These are phyloP conservation scores for Apamea epomidion DNA, from an alignment of 2,888 invertebrate genomes.

Conservation along the genomic window DNA sequence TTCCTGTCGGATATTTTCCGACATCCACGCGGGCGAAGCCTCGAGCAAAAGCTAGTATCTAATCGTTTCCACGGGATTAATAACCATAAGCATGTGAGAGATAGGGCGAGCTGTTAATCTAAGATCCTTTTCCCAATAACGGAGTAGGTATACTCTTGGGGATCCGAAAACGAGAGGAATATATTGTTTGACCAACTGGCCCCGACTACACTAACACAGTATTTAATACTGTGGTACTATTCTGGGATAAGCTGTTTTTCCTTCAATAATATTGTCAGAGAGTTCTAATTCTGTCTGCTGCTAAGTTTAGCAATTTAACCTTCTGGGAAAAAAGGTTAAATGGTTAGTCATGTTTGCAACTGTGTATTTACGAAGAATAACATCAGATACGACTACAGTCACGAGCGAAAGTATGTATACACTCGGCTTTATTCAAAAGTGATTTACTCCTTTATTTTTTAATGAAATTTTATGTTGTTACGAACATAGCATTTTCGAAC, in stretches of 20 bases:
- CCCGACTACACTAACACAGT: background rate
- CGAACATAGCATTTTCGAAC: too few species aligned
- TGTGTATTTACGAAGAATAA: background rate
- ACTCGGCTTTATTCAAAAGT: too few species aligned
- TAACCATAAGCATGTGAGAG: background rate
- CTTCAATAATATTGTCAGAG: background rate
- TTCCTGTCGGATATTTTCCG: background rate
- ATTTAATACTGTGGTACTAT: background rate
- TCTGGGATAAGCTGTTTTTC: background rate
- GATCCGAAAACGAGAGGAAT: background rate
- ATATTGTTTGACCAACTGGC: background rate
- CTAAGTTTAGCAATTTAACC: background rate
- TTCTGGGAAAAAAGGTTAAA: background rate
- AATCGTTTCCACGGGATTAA: conserved; percentile 16
- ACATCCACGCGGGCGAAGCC: background rate
- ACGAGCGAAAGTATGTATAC: too few species aligned
- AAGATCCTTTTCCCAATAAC: conserved; percentile 10
- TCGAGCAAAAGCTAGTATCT: background rate
- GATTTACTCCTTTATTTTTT: too few species aligned
- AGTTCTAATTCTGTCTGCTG: background rate
- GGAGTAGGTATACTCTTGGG: conserved; percentile 6
- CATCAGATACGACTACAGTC: too few species aligned
- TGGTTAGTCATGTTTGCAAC: too few species aligned
- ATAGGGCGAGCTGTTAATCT: conserved; percentile 8
- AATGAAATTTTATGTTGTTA: too few species aligned